phyloP scores from a whole-genome alignment of 2,888 invertebrate species.

The Trichopria drosophilae region DNA sequence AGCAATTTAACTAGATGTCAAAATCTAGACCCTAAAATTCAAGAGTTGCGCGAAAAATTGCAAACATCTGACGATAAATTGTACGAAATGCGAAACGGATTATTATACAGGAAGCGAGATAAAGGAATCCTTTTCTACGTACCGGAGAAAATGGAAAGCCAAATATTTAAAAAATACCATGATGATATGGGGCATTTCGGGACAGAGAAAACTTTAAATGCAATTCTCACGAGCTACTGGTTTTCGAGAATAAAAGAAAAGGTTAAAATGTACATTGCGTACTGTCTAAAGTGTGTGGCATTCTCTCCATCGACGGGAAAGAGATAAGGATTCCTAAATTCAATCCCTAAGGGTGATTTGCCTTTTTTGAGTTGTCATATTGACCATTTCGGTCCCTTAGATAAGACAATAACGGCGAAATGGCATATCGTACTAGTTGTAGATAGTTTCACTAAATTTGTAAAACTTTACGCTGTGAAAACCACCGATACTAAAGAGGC shows the following conservation, averaged over 20 bases:
- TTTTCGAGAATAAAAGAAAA: slow-evolving; percentile 3
- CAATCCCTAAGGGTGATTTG: too few relatives aligned
- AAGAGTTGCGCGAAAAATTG: slow-evolving; percentile 16
- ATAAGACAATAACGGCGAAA: slow-evolving; percentile 14
- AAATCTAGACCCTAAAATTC: too few relatives aligned
- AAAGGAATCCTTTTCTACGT: slow-evolving; percentile 11
- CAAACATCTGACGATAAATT: slow-evolving; percentile 11
- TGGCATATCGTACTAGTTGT: slow-evolving; percentile 1
- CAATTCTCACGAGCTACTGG: too few relatives aligned
- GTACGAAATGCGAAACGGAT: slow-evolving; percentile 23
- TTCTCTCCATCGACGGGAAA: slow-evolving; percentile 11
- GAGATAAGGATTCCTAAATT: slow-evolving; percentile 7
- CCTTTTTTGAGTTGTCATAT: slow-evolving; percentile 22
- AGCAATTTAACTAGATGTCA: slow-evolving; percentile 6
- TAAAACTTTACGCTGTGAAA: too few relatives aligned
- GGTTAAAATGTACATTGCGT: slow-evolving; percentile 6
- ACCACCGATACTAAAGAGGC: too few relatives aligned
- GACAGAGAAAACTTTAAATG: slow-evolving; percentile 3
- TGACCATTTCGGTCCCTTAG: slow-evolving; percentile 38
- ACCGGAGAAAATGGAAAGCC: slow-evolving; percentile 16
- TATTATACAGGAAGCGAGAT: slow-evolving; percentile 14
- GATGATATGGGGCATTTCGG: slow-evolving; percentile 17
- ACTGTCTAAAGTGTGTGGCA: slow-evolving; percentile 15
- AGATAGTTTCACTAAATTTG: too few relatives aligned
- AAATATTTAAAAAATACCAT: slow-evolving; percentile 14